phyloP scores from a whole-genome alignment of 2,797 vertebrate genomes.

The Pelobates cultripes region DNA sequence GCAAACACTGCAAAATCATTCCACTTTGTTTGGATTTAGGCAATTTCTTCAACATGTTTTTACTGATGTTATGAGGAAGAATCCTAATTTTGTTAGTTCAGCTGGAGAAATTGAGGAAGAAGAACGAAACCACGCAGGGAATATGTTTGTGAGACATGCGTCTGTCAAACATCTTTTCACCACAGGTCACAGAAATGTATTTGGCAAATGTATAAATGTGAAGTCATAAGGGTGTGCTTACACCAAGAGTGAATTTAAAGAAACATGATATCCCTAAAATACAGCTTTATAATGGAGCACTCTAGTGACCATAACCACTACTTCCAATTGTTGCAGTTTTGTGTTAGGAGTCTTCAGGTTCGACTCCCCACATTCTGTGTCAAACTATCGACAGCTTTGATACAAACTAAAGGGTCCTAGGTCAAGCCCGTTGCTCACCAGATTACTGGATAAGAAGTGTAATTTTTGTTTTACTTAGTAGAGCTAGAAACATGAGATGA shows the following conservation, averaged over 20 bases:
- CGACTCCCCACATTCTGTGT: no score
- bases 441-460: no score
- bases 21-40: conserved; percentile 41
- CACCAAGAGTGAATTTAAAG: neutral
- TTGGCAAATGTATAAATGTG: neutral
- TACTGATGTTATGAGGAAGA: conserved; percentile 44
- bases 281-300: no score
- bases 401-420: no score
- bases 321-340: no score
- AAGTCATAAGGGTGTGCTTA: neutral
- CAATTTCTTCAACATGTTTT: conserved; percentile 53
- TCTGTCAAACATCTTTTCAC: conserved; percentile 16
- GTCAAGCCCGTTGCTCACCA: no score
- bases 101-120: conserved; percentile 41
- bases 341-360: no score
- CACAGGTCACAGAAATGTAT: conserved; percentile 35
- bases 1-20: conserved; percentile 51
- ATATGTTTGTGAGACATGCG: conserved; percentile 10
- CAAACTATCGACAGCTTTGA: no score
- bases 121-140: conserved; percentile 36
- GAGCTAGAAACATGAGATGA: no score
- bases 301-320: no score
- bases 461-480: no score
- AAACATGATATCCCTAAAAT: neutral
- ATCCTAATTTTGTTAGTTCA: conserved; percentile 49